These are phyloP conservation scores for Drosophila algonquin DNA, from an alignment of 2,888 invertebrate species.

Conservation along the genomic window DNA sequence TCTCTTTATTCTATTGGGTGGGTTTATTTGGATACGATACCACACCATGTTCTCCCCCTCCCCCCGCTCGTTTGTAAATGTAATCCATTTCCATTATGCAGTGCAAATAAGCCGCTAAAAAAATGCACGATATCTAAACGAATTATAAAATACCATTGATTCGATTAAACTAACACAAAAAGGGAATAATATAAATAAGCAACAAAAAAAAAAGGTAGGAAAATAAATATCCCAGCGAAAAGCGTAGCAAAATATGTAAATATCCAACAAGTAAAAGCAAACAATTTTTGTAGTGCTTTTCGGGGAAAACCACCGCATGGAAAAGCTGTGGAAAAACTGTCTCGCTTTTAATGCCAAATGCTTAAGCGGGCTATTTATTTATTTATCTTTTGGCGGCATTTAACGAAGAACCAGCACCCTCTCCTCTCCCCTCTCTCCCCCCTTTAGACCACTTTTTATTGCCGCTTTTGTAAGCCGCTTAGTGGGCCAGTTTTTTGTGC, in stretches of 20 bases:
- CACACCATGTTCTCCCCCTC: neutral
- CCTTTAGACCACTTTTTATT: conserved; percentile 20
- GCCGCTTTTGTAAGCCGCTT: conserved; percentile 62
- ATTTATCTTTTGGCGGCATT: conserved; percentile 47
- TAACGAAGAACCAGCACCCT: neutral
- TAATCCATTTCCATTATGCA: neutral
- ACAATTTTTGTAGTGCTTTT: neutral
- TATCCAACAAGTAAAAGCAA: neutral
- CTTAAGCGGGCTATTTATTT: conserved; percentile 57
- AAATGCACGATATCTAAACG: neutral
- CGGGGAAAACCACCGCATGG: neutral
- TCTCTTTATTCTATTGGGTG: neutral
- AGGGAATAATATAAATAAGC: conserved; percentile 2
- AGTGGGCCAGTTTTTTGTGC: conserved; percentile 53
- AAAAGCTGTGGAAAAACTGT: conserved; percentile 1
- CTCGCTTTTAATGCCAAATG: conserved; percentile 44
- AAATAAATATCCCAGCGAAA: neutral
- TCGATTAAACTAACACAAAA: neutral
- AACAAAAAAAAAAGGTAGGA: neutral
- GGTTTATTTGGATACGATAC: neutral
- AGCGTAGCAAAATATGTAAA: neutral
- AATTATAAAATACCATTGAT: neutral
- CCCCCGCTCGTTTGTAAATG: neutral
- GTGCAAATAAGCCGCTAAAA: neutral
- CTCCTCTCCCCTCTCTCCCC: neutral